phyloP scores from a whole-genome alignment of 1,140 invertebrate species.

The Pseudobourletiella spinata region DNA sequence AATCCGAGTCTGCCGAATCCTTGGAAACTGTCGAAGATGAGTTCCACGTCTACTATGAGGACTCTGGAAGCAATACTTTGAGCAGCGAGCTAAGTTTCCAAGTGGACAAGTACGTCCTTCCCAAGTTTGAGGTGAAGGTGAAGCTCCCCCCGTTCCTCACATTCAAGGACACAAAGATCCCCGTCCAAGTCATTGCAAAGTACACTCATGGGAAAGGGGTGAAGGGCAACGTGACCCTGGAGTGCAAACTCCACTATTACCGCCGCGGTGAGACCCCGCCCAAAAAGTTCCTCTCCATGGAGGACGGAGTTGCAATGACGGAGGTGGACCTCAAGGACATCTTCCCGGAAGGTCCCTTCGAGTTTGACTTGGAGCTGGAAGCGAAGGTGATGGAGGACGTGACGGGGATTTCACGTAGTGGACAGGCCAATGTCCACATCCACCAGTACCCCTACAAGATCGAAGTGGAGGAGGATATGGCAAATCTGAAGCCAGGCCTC shows the following conservation, averaged over 20 bases:
- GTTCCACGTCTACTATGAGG: neutral
- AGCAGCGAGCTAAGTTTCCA: neutral
- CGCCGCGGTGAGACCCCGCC: neutral
- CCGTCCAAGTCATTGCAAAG: conserved; percentile 45
- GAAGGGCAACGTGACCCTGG: neutral
- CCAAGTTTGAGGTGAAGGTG: conserved; percentile 79
- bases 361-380: neutral
- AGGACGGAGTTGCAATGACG: neutral
- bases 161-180: conserved; percentile 64
- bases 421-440: conserved; percentile 50
- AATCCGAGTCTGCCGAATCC: neutral
- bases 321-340: neutral
- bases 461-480: conserved; percentile 65
- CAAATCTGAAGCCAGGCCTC: conserved; percentile 76
- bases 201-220: conserved; percentile 21
- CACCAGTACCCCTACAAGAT: conserved; percentile 72
- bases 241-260: neutral
- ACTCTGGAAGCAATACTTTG: neutral
- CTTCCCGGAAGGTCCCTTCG: neutral
- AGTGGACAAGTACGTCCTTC: conserved; percentile 69
- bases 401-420: neutral
- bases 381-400: conserved; percentile 2
- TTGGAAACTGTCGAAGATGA: neutral
- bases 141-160: conserved; percentile 68
- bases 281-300: neutral